Conservation (phyloP, 2,888 invertebrate species). For the Bhutanitis thaidina region DNA sequence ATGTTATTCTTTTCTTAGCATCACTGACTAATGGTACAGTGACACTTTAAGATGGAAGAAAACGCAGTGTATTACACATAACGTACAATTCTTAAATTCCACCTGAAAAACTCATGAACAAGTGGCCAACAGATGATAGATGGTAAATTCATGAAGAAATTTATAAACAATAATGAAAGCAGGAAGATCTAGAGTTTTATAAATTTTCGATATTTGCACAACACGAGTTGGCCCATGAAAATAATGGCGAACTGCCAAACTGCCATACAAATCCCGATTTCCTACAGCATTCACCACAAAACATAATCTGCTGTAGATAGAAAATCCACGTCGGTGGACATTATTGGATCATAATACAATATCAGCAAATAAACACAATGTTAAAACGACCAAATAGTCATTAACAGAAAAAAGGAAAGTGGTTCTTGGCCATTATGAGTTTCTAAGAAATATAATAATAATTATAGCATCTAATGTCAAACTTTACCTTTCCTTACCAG, state of each 20-base stretch:
- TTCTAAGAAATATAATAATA: too few relatives aligned
- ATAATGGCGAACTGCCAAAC: slow-evolving; percentile 73
- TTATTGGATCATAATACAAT: neutral
- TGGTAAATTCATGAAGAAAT: slow-evolving; percentile 27
- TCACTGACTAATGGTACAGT: slow-evolving; percentile 21
- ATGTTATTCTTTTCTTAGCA: slow-evolving; percentile 22
- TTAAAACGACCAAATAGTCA: too few relatives aligned
- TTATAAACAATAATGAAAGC: slow-evolving; percentile 12
- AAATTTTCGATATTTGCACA: slow-evolving; percentile 60
- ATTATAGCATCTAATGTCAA: too few relatives aligned
- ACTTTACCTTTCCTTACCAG: too few relatives aligned
- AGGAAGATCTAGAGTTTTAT: slow-evolving; percentile 36
- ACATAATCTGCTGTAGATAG: slow-evolving; percentile 60
- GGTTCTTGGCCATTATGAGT: too few relatives aligned
- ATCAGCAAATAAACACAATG: too few relatives aligned
- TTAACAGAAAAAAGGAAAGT: too few relatives aligned
- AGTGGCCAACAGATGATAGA: neutral
- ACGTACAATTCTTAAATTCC: neutral
- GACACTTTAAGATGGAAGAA: slow-evolving; percentile 18
- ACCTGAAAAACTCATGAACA: neutral
- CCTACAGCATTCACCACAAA: slow-evolving; percentile 48
- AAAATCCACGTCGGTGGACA: slow-evolving; percentile 29
- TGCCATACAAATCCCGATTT: slow-evolving; percentile 45
- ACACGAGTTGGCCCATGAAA: slow-evolving; percentile 64
- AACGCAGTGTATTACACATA: neutral